Percentiles rank a stretch among this genome's conserved stretches.
phyloP scores from a whole-genome alignment of 1,140 invertebrate species.

The Apocrypta bakeri region DNA sequence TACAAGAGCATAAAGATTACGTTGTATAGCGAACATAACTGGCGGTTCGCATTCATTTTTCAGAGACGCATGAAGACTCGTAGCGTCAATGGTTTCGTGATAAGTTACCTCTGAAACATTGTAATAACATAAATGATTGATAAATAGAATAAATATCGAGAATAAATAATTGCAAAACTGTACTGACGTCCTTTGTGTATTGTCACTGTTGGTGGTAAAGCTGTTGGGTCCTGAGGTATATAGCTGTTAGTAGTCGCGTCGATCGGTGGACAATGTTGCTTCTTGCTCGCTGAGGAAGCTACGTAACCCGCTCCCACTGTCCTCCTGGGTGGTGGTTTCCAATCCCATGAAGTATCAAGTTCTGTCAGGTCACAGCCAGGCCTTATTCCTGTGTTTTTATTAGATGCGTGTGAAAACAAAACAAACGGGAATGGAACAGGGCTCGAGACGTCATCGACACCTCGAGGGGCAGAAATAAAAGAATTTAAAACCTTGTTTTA shows the following conservation, averaged over 20 bases:
- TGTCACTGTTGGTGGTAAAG: conserved; percentile 77
- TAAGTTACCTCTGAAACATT: conserved; percentile 75
- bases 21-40: conserved; percentile 86
- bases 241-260: conserved; percentile 77
- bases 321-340: conserved; percentile 66
- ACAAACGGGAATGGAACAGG: conserved; percentile 64
- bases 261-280: conserved; percentile 71
- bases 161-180: background rate
- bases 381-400: conserved; percentile 79
- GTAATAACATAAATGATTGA: background rate
- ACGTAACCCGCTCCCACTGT: conserved; percentile 63
- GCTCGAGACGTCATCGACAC: conserved; percentile 46
- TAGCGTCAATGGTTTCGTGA: conserved; percentile 75
- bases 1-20: conserved; percentile 85
- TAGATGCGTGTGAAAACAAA: conserved; percentile 69
- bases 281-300: conserved; percentile 61
- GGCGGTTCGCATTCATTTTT: conserved; percentile 77
- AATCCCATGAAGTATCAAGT: conserved; percentile 77
- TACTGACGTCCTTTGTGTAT: conserved; percentile 76
- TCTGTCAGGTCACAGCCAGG: conserved; percentile 92
- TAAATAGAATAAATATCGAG: background rate
- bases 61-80: conserved; percentile 73
- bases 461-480: conserved; percentile 48
- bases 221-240: conserved; percentile 74
- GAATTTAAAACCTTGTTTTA: conserved; percentile 44